These are phyloP conservation scores for Piaya cayana DNA, from an alignment of 2,113 vertebrate genomes.

Conservation along the genomic window DNA sequence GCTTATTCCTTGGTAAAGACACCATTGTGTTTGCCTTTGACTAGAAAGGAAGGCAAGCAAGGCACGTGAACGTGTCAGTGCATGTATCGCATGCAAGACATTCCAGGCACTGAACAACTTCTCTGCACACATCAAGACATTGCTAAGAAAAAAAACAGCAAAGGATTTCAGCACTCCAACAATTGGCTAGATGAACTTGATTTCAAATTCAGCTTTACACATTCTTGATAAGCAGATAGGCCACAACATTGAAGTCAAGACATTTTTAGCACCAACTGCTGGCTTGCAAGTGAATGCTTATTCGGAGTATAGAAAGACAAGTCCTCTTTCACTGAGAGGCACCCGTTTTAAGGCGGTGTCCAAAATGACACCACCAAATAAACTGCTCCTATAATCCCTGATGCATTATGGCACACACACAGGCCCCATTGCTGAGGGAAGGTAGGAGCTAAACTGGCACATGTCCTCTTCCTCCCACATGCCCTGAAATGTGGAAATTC, in stretches of 20 bases:
- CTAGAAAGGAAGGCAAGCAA: not conserved
- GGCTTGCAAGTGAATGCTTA: not conserved
- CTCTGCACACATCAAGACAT: not conserved
- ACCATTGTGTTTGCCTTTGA: not conserved
- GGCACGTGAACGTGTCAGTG: not conserved
- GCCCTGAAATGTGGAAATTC: not conserved
- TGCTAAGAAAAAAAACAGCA: not conserved
- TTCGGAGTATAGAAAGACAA: not conserved
- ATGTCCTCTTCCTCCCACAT: not conserved
- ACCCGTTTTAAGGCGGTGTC: not conserved
- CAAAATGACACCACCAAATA: not conserved
- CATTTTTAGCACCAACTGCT: constrained; percentile 12
- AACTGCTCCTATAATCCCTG: not conserved
- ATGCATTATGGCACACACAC: not conserved
- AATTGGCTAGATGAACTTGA: not conserved
- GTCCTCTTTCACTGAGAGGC: not conserved
- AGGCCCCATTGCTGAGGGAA: not conserved
- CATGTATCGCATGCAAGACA: not conserved
- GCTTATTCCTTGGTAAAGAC: not conserved
- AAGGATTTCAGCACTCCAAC: not conserved
- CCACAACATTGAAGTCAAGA: not conserved
- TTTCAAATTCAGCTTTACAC: not conserved
- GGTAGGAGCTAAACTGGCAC: not conserved
- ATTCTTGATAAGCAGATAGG: not conserved
- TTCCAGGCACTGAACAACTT: not conserved